Base-by-base conservation (phyloP, 2,113 vertebrate genomes). In the Lampris megalopsis region DNA sequence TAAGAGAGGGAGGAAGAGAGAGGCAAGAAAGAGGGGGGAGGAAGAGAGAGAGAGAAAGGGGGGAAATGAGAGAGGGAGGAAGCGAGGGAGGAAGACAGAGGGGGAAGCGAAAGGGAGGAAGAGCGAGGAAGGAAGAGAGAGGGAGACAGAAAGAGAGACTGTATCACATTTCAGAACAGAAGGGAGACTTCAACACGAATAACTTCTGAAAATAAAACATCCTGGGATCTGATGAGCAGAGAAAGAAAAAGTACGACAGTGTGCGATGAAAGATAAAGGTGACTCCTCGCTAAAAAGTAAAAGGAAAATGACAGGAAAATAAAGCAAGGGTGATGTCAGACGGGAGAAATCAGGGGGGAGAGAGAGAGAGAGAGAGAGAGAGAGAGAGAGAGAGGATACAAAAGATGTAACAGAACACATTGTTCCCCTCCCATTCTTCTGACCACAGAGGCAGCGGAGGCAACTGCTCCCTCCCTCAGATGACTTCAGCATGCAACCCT, bases 401-500 rank as follows among this genome's bases (percentile, higher is more conserved):
- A 94, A 91, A 93, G 93, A 94, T 84, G 86, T 91, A 93, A 91
- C 77, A 91, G 92, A 89, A 87, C 68, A 75, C 91, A 80, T 85
- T 89, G 92, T 88, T 91, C 80, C 86, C 93, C 93, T 95, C 93
- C 95, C 88, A 76, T 88, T 86, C 81, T 89, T 86, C 81, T 89
- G 91, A 94, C 94, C 94, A 92, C 89, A 75, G 87, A 89, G 77
- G 82, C 92, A 92, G 94, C 24, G 95, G 93, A 89, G 72, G 83
- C 84, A 81, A 87, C 70, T 77, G 86, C 88, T 93, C 93, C 89
- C 91, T 92, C 90, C 92, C 91, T 95, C 89, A 93, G 94, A 95
- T 94, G 93, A 94, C 92, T 95, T 95, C 94, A 94, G 83, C 93
- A 95, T 94, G 90, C 90, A 87, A 86, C 85, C 82, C 90, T 86